Conservation (phyloP, 35 echinoderm and acorn worm genomes). For the Heliocidaris erythrogramma region DNA sequence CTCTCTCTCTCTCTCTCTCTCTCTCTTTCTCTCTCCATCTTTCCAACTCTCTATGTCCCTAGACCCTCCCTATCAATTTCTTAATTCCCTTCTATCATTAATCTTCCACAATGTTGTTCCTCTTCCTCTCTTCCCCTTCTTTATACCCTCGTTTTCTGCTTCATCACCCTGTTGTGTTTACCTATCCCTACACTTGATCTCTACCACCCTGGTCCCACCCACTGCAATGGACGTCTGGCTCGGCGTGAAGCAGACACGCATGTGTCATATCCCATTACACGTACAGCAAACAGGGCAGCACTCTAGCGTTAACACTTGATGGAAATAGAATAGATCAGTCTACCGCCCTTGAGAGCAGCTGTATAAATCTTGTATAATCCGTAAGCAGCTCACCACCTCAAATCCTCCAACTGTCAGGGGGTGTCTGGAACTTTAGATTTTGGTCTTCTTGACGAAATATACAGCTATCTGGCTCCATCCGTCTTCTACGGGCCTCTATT, state of each 20-base stretch:
- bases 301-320: slow-evolving; percentile 8
- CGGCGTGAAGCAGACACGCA: not conserved
- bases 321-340: not conserved
- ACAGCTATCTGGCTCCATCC: too few relatives aligned
- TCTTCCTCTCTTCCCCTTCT: not conserved
- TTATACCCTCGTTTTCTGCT: not conserved
- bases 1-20: too few relatives aligned
- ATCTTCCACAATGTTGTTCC: not conserved
- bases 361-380: not conserved
- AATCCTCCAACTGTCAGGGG: not conserved
- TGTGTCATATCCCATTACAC: not conserved
- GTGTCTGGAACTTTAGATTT: too few relatives aligned
- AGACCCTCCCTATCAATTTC: too few relatives aligned
- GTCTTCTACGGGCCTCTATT: too few relatives aligned
- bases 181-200: not conserved
- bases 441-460: too few relatives aligned
- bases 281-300: not conserved
- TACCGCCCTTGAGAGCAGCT: not conserved
- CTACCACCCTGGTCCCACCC: not conserved
- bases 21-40: too few relatives aligned
- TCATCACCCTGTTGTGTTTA: not conserved
- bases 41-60: too few relatives aligned
- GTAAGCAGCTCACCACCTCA: not conserved
- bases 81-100: not conserved
- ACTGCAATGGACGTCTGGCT: not conserved